A percentile compares a stretch with the other conserved stretches of the same genome.
phyloP scores from a whole-genome alignment of 1,140 invertebrate genomes.

The Bombus consobrinus region DNA sequence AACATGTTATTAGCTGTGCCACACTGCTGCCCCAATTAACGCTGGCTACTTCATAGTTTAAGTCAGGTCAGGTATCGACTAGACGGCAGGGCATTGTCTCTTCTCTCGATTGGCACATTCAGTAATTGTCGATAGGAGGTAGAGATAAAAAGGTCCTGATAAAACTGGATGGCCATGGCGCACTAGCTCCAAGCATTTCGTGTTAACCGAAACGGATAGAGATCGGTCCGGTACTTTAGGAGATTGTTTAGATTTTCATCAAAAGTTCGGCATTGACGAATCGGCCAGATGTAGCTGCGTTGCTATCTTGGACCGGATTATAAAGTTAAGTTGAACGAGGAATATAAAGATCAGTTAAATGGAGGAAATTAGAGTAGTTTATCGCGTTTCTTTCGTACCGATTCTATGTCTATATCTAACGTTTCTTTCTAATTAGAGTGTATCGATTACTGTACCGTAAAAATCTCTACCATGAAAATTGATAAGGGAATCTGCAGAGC shows the following conservation, averaged over 20 bases:
- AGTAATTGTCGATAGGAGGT: slow-evolving; percentile 31
- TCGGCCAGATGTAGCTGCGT: background rate
- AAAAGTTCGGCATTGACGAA: background rate
- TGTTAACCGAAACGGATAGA: slow-evolving; percentile 14
- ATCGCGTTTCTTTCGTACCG: background rate
- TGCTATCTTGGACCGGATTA: too few species aligned
- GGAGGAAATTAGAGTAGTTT: background rate
- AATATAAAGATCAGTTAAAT: background rate
- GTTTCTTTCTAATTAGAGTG: background rate
- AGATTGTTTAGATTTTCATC: background rate
- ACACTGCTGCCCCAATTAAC: slow-evolving; percentile 71
- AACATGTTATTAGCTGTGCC: slow-evolving; percentile 73
- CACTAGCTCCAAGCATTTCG: background rate
- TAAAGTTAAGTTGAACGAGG: too few species aligned
- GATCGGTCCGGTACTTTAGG: background rate
- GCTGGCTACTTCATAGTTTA: slow-evolving; percentile 61
- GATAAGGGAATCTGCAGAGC: background rate
- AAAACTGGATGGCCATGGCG: slow-evolving; percentile 1
- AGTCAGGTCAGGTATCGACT: slow-evolving; percentile 56
- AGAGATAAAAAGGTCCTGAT: slow-evolving; percentile 9
- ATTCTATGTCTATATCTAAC: background rate
- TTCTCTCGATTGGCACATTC: slow-evolving; percentile 23
- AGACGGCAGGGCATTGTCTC: slow-evolving; percentile 40
- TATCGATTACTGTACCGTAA: background rate
- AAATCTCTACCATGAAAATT: background rate